A percentile compares a stretch with the other conserved stretches of the same genome.
These are phyloP conservation scores for Brachyalestes nurse DNA, from an alignment of 2,797 vertebrate genomes.

Conservation along the genomic window DNA sequence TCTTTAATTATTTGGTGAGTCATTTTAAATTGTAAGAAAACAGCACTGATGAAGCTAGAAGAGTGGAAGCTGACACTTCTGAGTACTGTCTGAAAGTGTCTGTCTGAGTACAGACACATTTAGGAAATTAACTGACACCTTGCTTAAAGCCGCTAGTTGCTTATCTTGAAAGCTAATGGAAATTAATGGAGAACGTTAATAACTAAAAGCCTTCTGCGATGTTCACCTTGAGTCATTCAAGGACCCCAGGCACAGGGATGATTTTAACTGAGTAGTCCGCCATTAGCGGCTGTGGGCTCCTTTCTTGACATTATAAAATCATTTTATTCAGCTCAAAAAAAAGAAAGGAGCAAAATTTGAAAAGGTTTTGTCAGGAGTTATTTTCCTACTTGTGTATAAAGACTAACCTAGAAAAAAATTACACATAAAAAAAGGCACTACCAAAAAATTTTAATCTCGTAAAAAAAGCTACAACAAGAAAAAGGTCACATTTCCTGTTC, in stretches of 20 bases:
- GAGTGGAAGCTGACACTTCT: not conserved
- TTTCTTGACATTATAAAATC: constrained; percentile 16
- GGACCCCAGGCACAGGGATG: not conserved
- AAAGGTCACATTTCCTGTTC: constrained; percentile 7
- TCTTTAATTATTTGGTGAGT: not conserved
- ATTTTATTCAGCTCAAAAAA: not conserved
- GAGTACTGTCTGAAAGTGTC: not conserved
- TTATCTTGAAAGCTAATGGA: constrained; percentile 68
- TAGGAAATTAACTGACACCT: constrained; percentile 19
- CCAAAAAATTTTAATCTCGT: not conserved
- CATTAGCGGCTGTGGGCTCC: not conserved
- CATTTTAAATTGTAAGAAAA: not conserved
- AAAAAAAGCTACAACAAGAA: not conserved
- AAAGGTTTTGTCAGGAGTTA: not conserved
- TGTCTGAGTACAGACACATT: constrained; percentile 61
- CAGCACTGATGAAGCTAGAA: not conserved
- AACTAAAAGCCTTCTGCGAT: constrained; percentile 73
- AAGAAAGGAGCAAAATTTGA: not conserved
- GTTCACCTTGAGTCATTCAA: constrained; percentile 41
- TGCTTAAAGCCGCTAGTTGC: constrained; percentile 61
- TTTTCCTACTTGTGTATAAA: not conserved
- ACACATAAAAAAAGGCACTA: not conserved
- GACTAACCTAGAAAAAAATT: not conserved
- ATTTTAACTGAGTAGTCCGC: constrained; percentile 18
- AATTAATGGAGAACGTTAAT: constrained; percentile 69